Evolutionary conservation across 2,888 invertebrate genomes (phyloP).

Genomic region (Cyclophora albipunctata): DNA sequence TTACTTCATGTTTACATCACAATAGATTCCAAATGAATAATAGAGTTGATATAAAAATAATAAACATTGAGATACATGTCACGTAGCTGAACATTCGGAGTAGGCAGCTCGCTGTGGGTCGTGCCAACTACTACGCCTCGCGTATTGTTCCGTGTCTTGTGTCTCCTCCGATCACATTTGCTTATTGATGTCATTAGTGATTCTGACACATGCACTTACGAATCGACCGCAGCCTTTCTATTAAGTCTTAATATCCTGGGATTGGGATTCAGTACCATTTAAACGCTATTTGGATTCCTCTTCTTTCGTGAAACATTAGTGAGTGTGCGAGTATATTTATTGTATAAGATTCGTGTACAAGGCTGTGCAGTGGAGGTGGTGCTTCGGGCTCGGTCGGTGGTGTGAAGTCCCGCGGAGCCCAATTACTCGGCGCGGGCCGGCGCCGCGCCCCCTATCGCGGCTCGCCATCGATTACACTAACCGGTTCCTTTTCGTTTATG

Average conservation of each 20-base stretch:
- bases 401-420: slow-evolving; percentile 74
- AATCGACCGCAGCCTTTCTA: slow-evolving; percentile 31
- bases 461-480: slow-evolving; percentile 68
- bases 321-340: slow-evolving; percentile 45
- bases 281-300: slow-evolving; percentile 47
- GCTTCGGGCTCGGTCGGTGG: slow-evolving; percentile 28
- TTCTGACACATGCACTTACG: too few relatives aligned
- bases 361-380: too few relatives aligned
- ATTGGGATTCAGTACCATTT: slow-evolving; percentile 48
- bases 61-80: slow-evolving; percentile 5
- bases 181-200: too few relatives aligned
- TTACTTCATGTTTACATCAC: too few relatives aligned
- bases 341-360: slow-evolving; percentile 29
- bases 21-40: too few relatives aligned
- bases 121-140: slow-evolving; percentile 12
- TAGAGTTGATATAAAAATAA: too few relatives aligned
- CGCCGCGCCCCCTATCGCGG: slow-evolving; percentile 68
- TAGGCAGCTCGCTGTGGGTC: slow-evolving; percentile 10
- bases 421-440: slow-evolving; percentile 66
- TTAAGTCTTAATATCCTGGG: slow-evolving; percentile 37
- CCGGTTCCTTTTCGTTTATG: slow-evolving; percentile 68
- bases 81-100: slow-evolving; percentile 12
- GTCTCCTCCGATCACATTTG: too few relatives aligned
- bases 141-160: too few relatives aligned
- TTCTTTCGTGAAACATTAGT: slow-evolving; percentile 35